Evolutionary conservation across 2,113 vertebrate species (phyloP), one percentile per base, ranked within the genome.

Genomic region (Nycticorax nycticorax): DNA sequence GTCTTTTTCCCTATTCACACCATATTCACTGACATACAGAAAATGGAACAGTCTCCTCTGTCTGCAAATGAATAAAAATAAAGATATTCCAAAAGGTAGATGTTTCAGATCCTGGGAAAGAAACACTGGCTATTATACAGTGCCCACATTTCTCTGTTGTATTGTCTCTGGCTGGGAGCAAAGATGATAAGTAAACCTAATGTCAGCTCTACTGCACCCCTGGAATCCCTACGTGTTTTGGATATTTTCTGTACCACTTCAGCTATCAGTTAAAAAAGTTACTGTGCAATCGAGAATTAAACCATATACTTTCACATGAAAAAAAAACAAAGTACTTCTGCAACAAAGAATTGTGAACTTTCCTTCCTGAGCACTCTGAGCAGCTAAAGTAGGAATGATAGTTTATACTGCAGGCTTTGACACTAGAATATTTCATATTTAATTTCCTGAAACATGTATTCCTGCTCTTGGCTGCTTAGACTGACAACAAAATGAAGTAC

Each of bases 371-470:
- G 33, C 0, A 8, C 24, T 83, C 52, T 67, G 43, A 71, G 33
- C 5, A 78, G 33, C 19, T 93, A n/a, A 91, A 94, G 30, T 45
- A 60, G 45, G 56, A 96, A 64, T 27, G 19, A 86, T 68, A 86
- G 35, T 59, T 91, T 79, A 73, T 68, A 68, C 8, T 21, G 17
- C 56, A 75, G 80, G 22, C 15, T 95, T 87, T 97, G 86, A 87
- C 73, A 68, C 12, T 10, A 41, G 48, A 75, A 85, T 94, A 94
- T 78, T 85, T 97, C 64, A 87, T 76, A 81, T 91, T 94, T 93
- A 91, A 92, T 88, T 95, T 95, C 73, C 69, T 93, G 91, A 91
- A 96, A 62, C 72, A 68, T 81, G 33, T 74, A 48, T 87, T 89
- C 28, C 66, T 91, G n/a, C 17, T 96, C 52, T 92, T 87, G 79